Percentiles rank a stretch among this genome's conserved stretches.
Evolutionary conservation across 1,140 invertebrate species (phyloP).

Genomic region (Drosophila nasuta): DNA sequence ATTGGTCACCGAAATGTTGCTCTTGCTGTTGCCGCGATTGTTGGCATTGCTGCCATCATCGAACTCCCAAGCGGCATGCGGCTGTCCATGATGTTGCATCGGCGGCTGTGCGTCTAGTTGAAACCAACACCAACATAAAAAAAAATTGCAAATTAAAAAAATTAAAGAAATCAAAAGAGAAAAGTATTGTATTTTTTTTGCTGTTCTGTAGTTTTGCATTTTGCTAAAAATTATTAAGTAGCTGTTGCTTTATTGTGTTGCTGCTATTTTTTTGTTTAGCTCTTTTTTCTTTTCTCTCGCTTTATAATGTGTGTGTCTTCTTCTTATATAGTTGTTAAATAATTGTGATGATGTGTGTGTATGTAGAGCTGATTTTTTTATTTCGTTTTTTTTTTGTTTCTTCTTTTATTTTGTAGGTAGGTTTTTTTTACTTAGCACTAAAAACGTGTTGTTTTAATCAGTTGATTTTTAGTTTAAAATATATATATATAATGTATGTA

Average conservation of each 20-base stretch:
- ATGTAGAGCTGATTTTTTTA: conserved; percentile 47
- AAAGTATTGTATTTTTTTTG: conserved; percentile 44
- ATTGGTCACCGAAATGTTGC: conserved; percentile 49
- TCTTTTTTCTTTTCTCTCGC: conserved; percentile 41
- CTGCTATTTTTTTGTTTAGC: conserved; percentile 49
- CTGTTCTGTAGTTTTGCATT: conserved; percentile 64
- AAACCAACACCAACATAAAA: not conserved
- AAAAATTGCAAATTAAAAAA: conserved; percentile 20
- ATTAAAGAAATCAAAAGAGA: conserved; percentile 49
- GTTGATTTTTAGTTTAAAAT: conserved; percentile 75
- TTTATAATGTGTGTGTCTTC: conserved; percentile 23
- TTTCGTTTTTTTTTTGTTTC: conserved; percentile 55
- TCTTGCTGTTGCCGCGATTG: conserved; percentile 37
- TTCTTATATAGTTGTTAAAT: conserved; percentile 65
- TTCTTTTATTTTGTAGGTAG: conserved; percentile 65
- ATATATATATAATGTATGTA: conserved; percentile 53
- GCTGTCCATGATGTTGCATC: conserved; percentile 30
- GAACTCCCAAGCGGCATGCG: conserved; percentile 41
- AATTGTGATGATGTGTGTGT: conserved; percentile 58
- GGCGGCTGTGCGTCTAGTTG: conserved; percentile 34
- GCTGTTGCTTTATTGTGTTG: conserved; percentile 81
- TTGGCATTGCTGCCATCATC: conserved; percentile 45
- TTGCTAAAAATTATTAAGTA: conserved; percentile 81
- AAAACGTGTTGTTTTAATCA: conserved; percentile 68
- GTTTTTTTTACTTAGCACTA: conserved; percentile 80